A percentile compares a stretch with the other conserved stretches of the same genome.
Conservation (phyloP, 2,113 vertebrate species). For the Gallinago media region DNA sequence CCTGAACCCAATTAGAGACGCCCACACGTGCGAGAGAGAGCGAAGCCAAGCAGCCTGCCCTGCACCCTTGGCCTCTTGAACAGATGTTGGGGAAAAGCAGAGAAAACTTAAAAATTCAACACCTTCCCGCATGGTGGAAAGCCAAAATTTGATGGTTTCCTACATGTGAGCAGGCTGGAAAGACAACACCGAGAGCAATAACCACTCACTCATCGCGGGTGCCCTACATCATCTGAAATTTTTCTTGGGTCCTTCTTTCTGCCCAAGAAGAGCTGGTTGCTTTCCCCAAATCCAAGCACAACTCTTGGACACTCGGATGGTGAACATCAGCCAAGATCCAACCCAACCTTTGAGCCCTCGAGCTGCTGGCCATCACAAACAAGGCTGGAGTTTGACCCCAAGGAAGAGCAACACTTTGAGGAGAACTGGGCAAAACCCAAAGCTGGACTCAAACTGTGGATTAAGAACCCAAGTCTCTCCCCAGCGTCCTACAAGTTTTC, state of each 20-base stretch:
- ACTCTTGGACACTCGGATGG: accelerated
- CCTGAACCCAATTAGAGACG: background rate
- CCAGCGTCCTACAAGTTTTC: background rate
- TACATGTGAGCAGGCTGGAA: background rate
- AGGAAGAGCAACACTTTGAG: background rate
- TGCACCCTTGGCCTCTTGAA: too few relatives aligned
- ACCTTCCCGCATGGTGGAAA: background rate
- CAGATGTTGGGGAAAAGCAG: background rate
- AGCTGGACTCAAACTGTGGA: accelerated
- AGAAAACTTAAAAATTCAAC: background rate
- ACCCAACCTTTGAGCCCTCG: background rate
- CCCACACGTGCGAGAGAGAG: accelerated
- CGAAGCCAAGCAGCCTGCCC: background rate
- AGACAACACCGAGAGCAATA: background rate
- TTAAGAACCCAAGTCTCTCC: background rate
- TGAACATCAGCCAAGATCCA: background rate
- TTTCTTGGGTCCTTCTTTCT: background rate
- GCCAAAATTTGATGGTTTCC: background rate
- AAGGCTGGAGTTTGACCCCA: too few relatives aligned
- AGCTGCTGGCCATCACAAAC: accelerated
- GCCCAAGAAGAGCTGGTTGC: accelerated
- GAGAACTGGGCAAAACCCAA: background rate
- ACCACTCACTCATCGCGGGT: accelerated
- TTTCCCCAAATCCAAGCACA: background rate
- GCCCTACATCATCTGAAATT: accelerated